Evolutionary conservation across 2,888 invertebrate species (phyloP), one percentile per base, ranked within the genome.

Genomic region (Spialia ferax): DNA sequence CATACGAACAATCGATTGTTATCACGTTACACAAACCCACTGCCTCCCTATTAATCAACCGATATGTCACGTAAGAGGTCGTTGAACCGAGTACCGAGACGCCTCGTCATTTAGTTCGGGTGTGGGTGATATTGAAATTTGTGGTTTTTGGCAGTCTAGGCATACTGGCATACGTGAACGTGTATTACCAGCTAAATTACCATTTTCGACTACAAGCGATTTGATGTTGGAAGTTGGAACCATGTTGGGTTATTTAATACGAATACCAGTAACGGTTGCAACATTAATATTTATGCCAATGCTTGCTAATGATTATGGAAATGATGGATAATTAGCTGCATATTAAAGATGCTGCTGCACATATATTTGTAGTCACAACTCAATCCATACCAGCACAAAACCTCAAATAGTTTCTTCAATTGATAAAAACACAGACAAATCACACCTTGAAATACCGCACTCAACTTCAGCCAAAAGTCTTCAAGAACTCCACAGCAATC

Each of bases 31-130:
- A 48, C 48, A 48, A 3, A 11, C 18, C 7, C 1, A 52, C 7
- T 23, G n/a, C 23, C 13, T 54, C 57, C 69, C 73, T 72, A 73
- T 74, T 74, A 70, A 74, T 76, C 73, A 74, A 71, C 65, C 48
- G 57, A 62, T 59, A 65, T 76, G 77, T 79, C 81, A 85, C 80
- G 77, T 78, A 79, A 75, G 77, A 73, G 79, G 76, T 72, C 79
- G 75, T 75, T 73, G 80, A 82, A 78, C 85, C 73, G 82, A 80
- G 80, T 81, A 78, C 85, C 73, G 82, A 80, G 81, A 81, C 80
- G 79, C 77, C 79, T 75, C 79, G 82, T 85, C 81, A 82, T 84
- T 85, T 85, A 83, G 72, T 70, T 71, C 71, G 55, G 55, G 45
- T 67, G 20, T 38, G 60, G 23, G 52, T 60, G 54, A 66, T 60